Percentiles rank a stretch among this genome's conserved stretches.
Conservation (phyloP, 2,888 invertebrate genomes). For the Fragum fragum region DNA sequence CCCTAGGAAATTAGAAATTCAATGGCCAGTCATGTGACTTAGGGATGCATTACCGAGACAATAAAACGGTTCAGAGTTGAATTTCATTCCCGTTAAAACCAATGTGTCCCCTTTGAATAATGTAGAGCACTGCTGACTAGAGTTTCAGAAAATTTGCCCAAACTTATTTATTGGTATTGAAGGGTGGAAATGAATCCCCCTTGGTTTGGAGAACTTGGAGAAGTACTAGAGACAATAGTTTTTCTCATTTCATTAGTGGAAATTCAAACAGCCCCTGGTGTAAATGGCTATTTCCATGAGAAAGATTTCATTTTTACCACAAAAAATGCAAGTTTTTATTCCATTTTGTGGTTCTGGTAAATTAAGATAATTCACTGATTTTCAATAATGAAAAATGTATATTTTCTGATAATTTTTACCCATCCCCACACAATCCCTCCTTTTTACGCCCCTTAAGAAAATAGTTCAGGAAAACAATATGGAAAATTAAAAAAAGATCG, state of each 20-base stretch:
- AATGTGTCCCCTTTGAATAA: slow-evolving; percentile 26
- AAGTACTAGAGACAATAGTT: slow-evolving; percentile 26
- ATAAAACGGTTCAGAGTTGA: slow-evolving; percentile 22
- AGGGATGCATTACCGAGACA: slow-evolving; percentile 19
- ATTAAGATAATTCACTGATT: too few relatives aligned
- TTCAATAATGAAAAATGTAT: too few relatives aligned
- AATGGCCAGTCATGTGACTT: slow-evolving; percentile 7
- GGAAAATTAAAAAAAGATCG: too few relatives aligned
- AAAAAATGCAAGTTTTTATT: too few relatives aligned
- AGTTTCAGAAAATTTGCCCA: slow-evolving; percentile 20
- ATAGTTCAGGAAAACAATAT: too few relatives aligned
- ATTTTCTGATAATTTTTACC: too few relatives aligned
- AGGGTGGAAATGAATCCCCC: slow-evolving; percentile 22
- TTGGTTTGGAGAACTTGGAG: slow-evolving; percentile 1
- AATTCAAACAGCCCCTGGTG: slow-evolving; percentile 21
- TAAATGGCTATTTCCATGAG: slow-evolving; percentile 14
- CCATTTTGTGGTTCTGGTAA: too few relatives aligned
- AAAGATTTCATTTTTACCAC: slow-evolving; percentile 1
- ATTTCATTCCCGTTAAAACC: slow-evolving; percentile 27
- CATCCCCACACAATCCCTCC: too few relatives aligned
- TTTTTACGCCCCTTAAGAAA: too few relatives aligned
- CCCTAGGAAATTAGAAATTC: slow-evolving; percentile 12
- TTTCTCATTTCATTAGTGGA: slow-evolving; percentile 28
- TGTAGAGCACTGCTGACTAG: slow-evolving; percentile 21
- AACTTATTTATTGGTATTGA: slow-evolving; percentile 28